Evolutionary conservation across 1,140 invertebrate species (phyloP), one percentile per base, ranked within the genome.

Genomic region (Drosophila tani): DNA sequence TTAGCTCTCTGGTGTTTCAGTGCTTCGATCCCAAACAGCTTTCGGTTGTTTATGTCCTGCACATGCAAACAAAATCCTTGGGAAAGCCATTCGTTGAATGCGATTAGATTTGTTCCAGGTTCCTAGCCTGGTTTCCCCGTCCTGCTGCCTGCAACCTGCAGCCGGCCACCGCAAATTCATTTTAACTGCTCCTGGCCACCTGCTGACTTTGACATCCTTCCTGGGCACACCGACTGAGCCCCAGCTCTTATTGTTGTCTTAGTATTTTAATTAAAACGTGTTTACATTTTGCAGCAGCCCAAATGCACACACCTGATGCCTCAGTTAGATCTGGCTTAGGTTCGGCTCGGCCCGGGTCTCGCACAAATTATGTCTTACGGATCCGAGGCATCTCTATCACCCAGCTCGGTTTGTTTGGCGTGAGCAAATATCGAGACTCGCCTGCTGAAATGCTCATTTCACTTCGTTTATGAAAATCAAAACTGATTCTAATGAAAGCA

Each of bases 231-330:
- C 45, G 55, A 67, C 17, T 38, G 53, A 73, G 67, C 21, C 67
- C 35, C 53, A 7, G 67, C 67, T 58, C 83, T 90, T 88, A 84
- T 81, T 90, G 84, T 84, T 88, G 85, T 80, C 81, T 88, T 90
- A 84, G 84, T 90, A 84, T 88, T 88, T 88, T 90, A 88, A 88
- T 88, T 88, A 88, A 88, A 88, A 90, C 80, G 78, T 90, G 81
- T 88, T 90, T 90, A 79, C 67, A 56, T 80, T 82, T 53, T 63
- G 56, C 53, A 73, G 53, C 5, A 60, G 41, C 38, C 69, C 46
- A 35, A 57, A 71, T 11, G 46, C 69, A 60, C 68, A 50, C 67
- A 60, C 67, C 69, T 73, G 69, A 73, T 71, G 68, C 69, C 68
- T 43, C 24, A 53, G 63, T 45, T 12, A n/a, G 38, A 19, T 24